These are phyloP conservation scores for Drosophila nigricruria DNA, from an alignment of 2,888 invertebrate species.

Conservation along the genomic window DNA sequence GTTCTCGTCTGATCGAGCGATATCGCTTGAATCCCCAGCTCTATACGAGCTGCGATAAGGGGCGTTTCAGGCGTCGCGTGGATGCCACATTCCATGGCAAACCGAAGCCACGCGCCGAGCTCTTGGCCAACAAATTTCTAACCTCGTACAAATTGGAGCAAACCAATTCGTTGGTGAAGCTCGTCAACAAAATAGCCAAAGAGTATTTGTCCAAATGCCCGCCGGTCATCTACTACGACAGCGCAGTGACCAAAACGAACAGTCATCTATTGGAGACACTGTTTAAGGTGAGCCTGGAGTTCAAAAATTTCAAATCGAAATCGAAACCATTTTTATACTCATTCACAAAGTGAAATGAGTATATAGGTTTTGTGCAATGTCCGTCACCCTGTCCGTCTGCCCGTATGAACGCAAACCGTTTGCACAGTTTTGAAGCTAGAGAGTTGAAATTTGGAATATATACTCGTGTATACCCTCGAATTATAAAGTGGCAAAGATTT, in stretches of 20 bases:
- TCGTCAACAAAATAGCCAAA: slow-evolving; percentile 87
- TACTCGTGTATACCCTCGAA: too few relatives aligned
- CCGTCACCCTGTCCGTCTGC: too few relatives aligned
- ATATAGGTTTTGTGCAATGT: too few relatives aligned
- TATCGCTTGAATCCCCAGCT: slow-evolving; percentile 48
- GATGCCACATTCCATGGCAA: slow-evolving; percentile 87
- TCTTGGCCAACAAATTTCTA: slow-evolving; percentile 86
- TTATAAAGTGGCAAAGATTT: too few relatives aligned
- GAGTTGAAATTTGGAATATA: too few relatives aligned
- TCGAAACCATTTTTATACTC: too few relatives aligned
- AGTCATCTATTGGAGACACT: slow-evolving; percentile 87
- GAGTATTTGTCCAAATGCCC: slow-evolving; percentile 89
- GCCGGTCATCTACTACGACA: slow-evolving; percentile 89
- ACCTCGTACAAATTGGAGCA: slow-evolving; percentile 85
- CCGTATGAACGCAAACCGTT: too few relatives aligned
- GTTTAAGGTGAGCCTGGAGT: slow-evolving; percentile 83
- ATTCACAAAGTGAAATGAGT: too few relatives aligned
- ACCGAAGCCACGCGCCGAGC: slow-evolving; percentile 87
- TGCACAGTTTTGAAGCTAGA: too few relatives aligned
- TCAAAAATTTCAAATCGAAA: background rate
- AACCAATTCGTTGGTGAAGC: slow-evolving; percentile 87
- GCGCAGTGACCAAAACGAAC: slow-evolving; percentile 87
- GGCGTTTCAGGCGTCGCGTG: slow-evolving; percentile 80
- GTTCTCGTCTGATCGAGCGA: slow-evolving; percentile 46
- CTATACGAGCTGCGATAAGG: slow-evolving; percentile 38